Evolutionary conservation across 2,888 invertebrate species (phyloP).

Genomic region (Zaprionus bogoriensis): DNA sequence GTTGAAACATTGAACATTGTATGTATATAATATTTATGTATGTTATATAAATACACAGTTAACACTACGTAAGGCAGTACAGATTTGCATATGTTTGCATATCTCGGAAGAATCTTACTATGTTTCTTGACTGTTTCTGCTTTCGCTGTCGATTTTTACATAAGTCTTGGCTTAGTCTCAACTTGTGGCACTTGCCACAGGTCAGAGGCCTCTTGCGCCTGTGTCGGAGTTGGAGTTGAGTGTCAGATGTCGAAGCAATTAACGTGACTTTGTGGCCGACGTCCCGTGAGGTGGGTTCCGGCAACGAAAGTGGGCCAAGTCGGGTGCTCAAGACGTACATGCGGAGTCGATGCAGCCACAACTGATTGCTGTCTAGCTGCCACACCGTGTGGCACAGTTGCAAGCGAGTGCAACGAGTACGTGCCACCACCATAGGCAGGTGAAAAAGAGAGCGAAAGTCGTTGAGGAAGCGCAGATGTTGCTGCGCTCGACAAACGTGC

Average conservation of each 20-base stretch:
- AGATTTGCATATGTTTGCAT: neutral
- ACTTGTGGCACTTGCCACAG: neutral
- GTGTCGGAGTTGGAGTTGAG: constrained; percentile 44
- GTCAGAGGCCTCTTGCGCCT: constrained; percentile 40
- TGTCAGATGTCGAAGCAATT: constrained; percentile 67
- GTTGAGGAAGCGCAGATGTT: constrained; percentile 41
- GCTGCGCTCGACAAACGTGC: neutral
- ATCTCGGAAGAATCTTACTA: neutral
- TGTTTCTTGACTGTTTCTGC: neutral
- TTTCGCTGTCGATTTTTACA: neutral
- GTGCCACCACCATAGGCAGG: constrained; percentile 1
- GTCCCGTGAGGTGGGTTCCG: neutral
- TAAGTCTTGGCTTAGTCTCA: neutral
- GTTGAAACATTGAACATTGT: too few species aligned
- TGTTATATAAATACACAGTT: neutral
- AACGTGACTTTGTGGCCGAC: constrained; percentile 59
- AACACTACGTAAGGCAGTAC: neutral
- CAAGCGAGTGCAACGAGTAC: neutral
- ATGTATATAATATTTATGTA: neutral
- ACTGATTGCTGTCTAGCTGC: neutral
- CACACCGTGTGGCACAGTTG: neutral
- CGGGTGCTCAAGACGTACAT: neutral
- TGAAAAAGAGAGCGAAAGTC: constrained; percentile 46
- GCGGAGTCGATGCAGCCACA: constrained; percentile 11
- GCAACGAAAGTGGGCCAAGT: constrained; percentile 8